phyloP scores from a whole-genome alignment of 2,888 invertebrate genomes.

The Cotesia congregata region DNA sequence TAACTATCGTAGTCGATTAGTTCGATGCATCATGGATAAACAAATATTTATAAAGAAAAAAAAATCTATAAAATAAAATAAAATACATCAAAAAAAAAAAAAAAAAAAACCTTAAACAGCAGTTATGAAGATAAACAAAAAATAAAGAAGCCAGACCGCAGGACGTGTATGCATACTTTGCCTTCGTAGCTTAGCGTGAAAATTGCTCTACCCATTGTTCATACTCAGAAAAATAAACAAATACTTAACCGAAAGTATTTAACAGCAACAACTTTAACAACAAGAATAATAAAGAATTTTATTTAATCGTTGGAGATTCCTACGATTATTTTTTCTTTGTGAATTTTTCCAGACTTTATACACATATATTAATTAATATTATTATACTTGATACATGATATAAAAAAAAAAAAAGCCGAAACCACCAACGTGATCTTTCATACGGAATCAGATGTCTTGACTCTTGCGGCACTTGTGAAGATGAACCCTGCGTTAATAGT shows the following conservation, averaged over 20 bases:
- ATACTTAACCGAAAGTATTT: neutral
- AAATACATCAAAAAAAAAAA: neutral
- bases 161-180: conserved; percentile 23
- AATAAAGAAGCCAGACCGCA: conserved; percentile 19
- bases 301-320: neutral
- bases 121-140: conserved; percentile 13
- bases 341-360: conserved; percentile 13
- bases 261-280: conserved; percentile 1
- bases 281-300: neutral
- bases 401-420: neutral
- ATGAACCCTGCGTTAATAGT: neutral
- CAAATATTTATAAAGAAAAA: conserved; percentile 2
- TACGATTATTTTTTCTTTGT: neutral
- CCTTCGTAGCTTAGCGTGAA: conserved; percentile 28
- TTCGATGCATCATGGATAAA: conserved; percentile 19
- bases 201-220: conserved; percentile 15
- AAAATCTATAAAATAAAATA: neutral
- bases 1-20: conserved; percentile 22
- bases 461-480: neutral
- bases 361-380: neutral
- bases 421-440: conserved; percentile 1
- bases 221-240: conserved; percentile 10
- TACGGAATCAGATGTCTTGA: conserved; percentile 9
- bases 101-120: neutral
- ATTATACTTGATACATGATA: neutral